Evolutionary conservation across 2,113 vertebrate species (phyloP).

Genomic region (Oenanthe oenanthe): DNA sequence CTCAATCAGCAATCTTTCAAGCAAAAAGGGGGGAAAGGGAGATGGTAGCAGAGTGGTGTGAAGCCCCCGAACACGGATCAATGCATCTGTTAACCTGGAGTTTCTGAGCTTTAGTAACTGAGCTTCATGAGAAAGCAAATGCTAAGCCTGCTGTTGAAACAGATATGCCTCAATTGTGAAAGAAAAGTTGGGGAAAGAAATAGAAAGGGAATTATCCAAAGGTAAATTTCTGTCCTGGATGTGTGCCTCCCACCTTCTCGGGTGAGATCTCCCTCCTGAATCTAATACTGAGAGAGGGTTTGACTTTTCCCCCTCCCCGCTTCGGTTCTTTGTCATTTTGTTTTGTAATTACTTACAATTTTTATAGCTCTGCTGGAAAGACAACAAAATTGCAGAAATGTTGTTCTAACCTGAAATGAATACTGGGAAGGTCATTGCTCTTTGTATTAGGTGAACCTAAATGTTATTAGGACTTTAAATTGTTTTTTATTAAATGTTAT

Average conservation of each 20-base stretch:
- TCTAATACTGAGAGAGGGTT: background rate
- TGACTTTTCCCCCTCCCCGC: background rate
- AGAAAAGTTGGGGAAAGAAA: conserved; percentile 18
- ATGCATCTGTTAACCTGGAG: background rate
- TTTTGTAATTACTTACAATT: conserved; percentile 45
- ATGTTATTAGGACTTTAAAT: conserved; percentile 38
- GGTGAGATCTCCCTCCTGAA: background rate
- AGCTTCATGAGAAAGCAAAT: background rate
- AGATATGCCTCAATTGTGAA: background rate
- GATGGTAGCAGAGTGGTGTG: background rate
- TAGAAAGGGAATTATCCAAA: background rate
- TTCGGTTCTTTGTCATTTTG: conserved; percentile 16
- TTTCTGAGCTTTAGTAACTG: background rate
- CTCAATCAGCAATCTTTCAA: conserved; percentile 61
- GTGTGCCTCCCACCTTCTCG: background rate
- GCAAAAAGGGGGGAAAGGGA: conserved; percentile 26
- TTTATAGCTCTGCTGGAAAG: conserved; percentile 56
- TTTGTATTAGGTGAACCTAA: conserved; percentile 49
- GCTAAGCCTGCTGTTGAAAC: background rate
- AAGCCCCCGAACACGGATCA: background rate
- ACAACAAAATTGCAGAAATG: conserved; percentile 33
- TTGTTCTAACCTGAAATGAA: conserved; percentile 51
- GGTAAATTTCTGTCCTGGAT: background rate
- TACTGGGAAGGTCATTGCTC: conserved; percentile 28
- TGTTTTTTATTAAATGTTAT: conserved; percentile 60